Evolutionary conservation across 2,797 vertebrate species (phyloP), one percentile per base, ranked within the genome.

Genomic region (Epinephelus awoara): DNA sequence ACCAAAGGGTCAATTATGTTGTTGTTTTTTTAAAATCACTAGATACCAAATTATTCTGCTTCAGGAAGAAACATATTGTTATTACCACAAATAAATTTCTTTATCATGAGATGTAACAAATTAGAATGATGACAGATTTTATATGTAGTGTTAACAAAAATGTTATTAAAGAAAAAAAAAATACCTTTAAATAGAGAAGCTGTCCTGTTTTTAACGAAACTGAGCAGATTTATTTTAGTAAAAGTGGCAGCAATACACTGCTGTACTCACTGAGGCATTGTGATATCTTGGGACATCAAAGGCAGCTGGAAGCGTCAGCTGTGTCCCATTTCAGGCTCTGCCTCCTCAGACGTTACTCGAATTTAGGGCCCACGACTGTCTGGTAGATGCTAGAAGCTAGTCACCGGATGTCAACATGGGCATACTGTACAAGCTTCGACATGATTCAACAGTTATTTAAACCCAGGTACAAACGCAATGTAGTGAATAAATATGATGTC

Each of bases 221-320:
- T 40, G 54, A 29, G 51, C 29, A 11, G 55, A 57, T 25, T 2
- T 9, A 4, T 68, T 77, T 25, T 13, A 14, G 51, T 46, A 21
- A 46, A 2, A 5, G 2, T 70, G 79, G 65, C 72, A 57, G 47
- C 25, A 51, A 10, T 1, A 11, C 1, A 5, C 52, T 34, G 40
- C 19, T 6, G 54, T 56, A 25, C 51, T 87, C 55, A 52, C 25
- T 51, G 75, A 86, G 63, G 59, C 6, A 6, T 62, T 27, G 64
- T 61, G 74, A 79, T 69, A 12, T 70, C 27, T 57, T 51, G 42
- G 44, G 78, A 78, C 68, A 44, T 69, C 5, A 2, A 79, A 88
- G 82, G 86, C 86, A 79, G 59, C 85, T 63, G 56, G 63, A 87
- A 57, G 58, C 65, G 54, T 67, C 63, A 38, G 50, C 59, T 66